These are phyloP conservation scores for Lophius piscatorius DNA, from an alignment of 2,113 vertebrate genomes.

Conservation along the genomic window DNA sequence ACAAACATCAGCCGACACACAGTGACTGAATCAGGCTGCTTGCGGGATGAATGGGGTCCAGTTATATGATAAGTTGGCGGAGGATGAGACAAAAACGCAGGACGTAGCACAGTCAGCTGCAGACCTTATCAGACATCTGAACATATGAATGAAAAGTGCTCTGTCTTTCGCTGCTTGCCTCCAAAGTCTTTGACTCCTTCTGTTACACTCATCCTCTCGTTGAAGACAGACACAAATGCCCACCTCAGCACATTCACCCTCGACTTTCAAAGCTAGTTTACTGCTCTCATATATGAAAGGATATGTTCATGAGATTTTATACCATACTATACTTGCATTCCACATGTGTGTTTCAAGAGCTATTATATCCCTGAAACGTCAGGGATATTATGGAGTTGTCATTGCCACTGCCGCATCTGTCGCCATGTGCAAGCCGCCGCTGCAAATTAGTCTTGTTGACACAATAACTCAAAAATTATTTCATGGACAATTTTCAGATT, in stretches of 20 bases:
- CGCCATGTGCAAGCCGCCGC: too few species aligned
- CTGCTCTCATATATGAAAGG: neutral
- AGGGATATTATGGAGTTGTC: too few species aligned
- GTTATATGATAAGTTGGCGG: constrained; percentile 69
- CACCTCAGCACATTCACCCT: neutral
- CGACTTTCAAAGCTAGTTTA: neutral
- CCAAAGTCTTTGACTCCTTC: constrained; percentile 9
- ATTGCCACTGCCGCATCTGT: too few species aligned
- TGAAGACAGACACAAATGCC: constrained; percentile 8
- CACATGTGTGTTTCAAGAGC: neutral
- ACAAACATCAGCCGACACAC: neutral
- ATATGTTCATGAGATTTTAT: neutral
- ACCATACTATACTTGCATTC: neutral
- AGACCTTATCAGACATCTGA: constrained; percentile 72
- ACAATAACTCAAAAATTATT: too few species aligned
- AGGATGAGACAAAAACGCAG: constrained; percentile 67
- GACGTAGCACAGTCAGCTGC: constrained; percentile 52
- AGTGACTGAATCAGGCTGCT: constrained; percentile 20
- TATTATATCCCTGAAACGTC: too few species aligned
- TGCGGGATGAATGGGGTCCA: constrained; percentile 56
- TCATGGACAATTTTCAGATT: too few species aligned
- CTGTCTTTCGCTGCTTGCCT: constrained; percentile 12
- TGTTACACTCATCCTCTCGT: constrained; percentile 30
- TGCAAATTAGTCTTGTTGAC: too few species aligned
- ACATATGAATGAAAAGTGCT: constrained; percentile 67